phyloP scores from a whole-genome alignment of 2,888 invertebrate genomes.

The Drosophila koepferae region DNA sequence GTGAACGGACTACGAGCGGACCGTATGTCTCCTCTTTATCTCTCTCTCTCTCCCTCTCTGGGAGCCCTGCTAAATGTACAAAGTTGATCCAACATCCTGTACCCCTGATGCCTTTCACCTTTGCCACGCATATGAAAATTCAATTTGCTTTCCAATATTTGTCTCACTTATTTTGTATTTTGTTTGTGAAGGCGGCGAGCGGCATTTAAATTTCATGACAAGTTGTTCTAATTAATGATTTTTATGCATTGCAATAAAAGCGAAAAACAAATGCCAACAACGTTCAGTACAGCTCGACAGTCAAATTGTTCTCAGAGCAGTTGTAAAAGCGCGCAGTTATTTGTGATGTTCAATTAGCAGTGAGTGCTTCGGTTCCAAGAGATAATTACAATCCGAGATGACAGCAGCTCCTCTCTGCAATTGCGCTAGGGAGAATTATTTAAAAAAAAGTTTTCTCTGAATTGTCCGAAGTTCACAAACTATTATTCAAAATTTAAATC shows the following conservation, averaged over 20 bases:
- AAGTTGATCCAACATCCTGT: conserved; percentile 31
- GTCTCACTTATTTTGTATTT: conserved; percentile 63
- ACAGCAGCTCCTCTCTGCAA: conserved; percentile 2
- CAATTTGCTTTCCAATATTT: conserved; percentile 79
- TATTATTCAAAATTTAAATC: background rate
- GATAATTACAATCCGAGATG: conserved; percentile 16
- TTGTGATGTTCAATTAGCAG: conserved; percentile 48
- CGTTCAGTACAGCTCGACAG: conserved; percentile 11
- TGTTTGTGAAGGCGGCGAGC: conserved; percentile 31
- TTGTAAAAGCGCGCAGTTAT: conserved; percentile 38
- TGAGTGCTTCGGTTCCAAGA: conserved; percentile 3
- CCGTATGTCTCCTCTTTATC: conserved; percentile 11
- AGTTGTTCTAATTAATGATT: conserved; percentile 80
- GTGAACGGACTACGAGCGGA: conserved; percentile 21
- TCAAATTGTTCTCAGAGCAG: conserved; percentile 26
- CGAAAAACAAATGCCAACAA: conserved; percentile 28
- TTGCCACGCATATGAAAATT: conserved; percentile 74
- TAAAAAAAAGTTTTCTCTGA: background rate
- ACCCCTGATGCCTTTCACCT: conserved; percentile 37
- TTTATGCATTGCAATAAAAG: conserved; percentile 74
- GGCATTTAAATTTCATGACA: conserved; percentile 76
- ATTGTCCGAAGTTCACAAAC: background rate
- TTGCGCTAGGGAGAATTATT: background rate
- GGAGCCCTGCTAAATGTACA: conserved; percentile 39
- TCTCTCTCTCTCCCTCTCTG: background rate